phyloP scores from a whole-genome alignment of 2,888 invertebrate species.

The Cabera pusaria region DNA sequence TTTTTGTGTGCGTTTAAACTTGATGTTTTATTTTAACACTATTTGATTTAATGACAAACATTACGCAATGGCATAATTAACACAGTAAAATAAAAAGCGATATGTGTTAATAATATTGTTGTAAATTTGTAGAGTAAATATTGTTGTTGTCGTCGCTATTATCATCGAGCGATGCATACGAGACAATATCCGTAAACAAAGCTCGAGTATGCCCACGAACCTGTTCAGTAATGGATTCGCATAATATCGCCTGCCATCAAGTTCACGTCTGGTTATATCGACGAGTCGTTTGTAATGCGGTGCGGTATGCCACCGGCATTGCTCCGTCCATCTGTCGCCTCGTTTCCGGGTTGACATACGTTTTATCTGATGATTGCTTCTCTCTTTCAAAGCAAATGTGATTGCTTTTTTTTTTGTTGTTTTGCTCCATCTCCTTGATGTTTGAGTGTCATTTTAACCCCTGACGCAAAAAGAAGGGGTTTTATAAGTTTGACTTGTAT shows the following conservation, averaged over 20 bases:
- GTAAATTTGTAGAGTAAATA: conserved; percentile 5
- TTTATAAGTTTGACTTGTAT: too few relatives aligned
- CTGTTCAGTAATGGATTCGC: conserved; percentile 55
- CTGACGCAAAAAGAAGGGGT: too few relatives aligned
- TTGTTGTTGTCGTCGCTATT: conserved; percentile 15
- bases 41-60: conserved; percentile 2
- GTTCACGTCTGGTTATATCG: conserved; percentile 51
- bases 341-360: conserved; percentile 32
- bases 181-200: conserved; percentile 51
- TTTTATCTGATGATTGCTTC: conserved; percentile 9
- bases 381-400: conserved; percentile 1
- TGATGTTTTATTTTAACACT: conserved; percentile 9
- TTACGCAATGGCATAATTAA: neutral
- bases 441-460: too few relatives aligned
- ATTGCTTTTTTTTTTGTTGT: too few relatives aligned
- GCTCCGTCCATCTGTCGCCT: conserved; percentile 56
- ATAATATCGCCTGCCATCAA: conserved; percentile 40
- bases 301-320: conserved; percentile 48
- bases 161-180: conserved; percentile 30
- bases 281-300: conserved; percentile 40
- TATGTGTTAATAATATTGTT: too few relatives aligned
- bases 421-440: too few relatives aligned
- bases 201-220: conserved; percentile 43
- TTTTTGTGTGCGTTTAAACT: conserved; percentile 25
- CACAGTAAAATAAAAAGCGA: too few relatives aligned